Conservation (phyloP, 53 echinoderm and acorn worm genomes). For the Holothuria leucospilota region DNA sequence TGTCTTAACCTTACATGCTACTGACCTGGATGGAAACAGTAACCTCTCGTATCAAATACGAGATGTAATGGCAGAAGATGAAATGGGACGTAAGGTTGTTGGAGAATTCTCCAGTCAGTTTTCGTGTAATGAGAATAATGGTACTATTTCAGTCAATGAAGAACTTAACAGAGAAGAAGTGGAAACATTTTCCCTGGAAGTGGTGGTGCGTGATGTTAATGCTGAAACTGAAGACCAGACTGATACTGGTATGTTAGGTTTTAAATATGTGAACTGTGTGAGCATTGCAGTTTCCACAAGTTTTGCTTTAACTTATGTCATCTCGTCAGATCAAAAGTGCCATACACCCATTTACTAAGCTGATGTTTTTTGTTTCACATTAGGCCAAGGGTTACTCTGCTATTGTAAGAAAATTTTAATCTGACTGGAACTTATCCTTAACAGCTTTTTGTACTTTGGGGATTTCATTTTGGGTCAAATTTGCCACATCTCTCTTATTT, state of each 20-base stretch:
- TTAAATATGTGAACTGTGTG: too few species aligned
- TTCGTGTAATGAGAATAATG: background rate
- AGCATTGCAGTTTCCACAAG: too few species aligned
- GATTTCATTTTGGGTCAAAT: too few species aligned
- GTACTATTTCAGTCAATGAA: background rate
- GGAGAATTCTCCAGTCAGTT: background rate
- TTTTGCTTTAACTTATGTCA: too few species aligned
- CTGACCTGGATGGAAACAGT: background rate
- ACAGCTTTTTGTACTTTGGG: too few species aligned
- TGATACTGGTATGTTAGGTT: background rate
- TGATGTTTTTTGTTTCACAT: too few species aligned
- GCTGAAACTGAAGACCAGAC: background rate
- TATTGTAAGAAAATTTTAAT: too few species aligned
- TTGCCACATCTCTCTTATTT: too few species aligned
- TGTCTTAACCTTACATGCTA: background rate
- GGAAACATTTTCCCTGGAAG: background rate
- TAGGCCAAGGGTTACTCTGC: too few species aligned
- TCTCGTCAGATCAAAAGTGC: too few species aligned
- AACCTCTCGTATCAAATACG: background rate
- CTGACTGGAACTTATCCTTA: too few species aligned
- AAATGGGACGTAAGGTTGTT: background rate
- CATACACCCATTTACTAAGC: too few species aligned
- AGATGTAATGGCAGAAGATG: background rate
- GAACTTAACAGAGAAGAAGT: background rate
- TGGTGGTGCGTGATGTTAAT: conserved; percentile 7